phyloP scores from a whole-genome alignment of 2,797 vertebrate genomes.

The Galaxias olidus region DNA sequence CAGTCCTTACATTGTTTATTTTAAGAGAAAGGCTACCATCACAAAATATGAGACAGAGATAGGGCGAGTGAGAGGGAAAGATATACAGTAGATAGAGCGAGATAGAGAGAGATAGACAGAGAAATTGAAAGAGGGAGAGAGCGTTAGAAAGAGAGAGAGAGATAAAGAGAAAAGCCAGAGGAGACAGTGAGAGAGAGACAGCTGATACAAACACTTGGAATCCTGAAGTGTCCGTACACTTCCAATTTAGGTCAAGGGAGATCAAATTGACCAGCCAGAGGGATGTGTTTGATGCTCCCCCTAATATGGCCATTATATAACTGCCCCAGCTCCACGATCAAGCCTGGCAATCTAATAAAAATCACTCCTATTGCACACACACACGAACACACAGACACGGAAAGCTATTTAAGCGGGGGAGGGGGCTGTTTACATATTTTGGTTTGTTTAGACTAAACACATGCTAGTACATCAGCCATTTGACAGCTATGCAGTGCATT shows the following conservation, averaged over 20 bases:
- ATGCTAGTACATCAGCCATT: constrained; percentile 11
- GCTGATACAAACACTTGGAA: background rate
- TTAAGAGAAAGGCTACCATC: too few relatives aligned
- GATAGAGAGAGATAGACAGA: background rate
- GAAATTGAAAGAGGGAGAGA: background rate
- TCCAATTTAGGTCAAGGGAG: constrained; percentile 66
- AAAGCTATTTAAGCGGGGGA: constrained; percentile 7
- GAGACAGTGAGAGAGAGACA: background rate
- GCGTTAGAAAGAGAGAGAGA: background rate
- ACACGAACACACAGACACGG: background rate
- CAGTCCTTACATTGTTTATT: too few relatives aligned
- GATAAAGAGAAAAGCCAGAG: background rate
- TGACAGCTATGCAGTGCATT: constrained; percentile 6
- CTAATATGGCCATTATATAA: constrained; percentile 40
- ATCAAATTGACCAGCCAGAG: constrained; percentile 34
- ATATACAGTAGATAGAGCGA: background rate
- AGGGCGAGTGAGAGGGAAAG: constrained; percentile 12
- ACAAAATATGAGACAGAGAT: background rate
- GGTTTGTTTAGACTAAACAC: constrained; percentile 29
- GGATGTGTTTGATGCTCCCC: constrained; percentile 31
- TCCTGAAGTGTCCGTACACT: constrained; percentile 8
- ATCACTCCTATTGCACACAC: constrained; percentile 11
- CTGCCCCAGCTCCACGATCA: constrained; percentile 21
- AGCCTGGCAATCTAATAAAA: constrained; percentile 27
- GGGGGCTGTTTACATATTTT: constrained; percentile 31